Base-by-base conservation (phyloP, 2,797 vertebrate genomes). In the Falco cherrug region DNA sequence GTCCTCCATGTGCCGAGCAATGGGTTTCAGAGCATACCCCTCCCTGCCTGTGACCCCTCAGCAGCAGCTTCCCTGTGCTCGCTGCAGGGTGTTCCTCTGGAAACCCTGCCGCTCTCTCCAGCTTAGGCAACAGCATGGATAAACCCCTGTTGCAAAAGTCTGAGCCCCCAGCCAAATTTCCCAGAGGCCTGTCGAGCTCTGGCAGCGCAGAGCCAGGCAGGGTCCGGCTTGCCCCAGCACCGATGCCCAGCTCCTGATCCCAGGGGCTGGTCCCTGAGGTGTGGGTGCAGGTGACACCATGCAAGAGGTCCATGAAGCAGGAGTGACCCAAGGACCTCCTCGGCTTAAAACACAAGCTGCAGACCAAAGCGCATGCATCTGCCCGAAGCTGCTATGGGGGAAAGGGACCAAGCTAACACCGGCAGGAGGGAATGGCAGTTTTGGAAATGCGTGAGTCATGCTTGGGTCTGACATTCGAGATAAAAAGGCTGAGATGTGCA, bases 401-500 rank as follows among this genome's bases (percentile, higher is more conserved):
- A 76, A 87, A 90, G 53, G 61, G 70, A 64, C 43, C 1, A 35
- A 54, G 60, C 26, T 35, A 39, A 65, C 0, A 5, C 33, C 3
- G 16, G 41, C 0, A 0, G 54, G 70, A 68, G 63, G 80, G 81
- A 85, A 89, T 13, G 65, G 65, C 31, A 5, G 37, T 14, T 73
- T 35, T 78, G 89, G 95, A 92, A 91, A 43, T 14, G 54, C 21
- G 48, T 68, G 95, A 83, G 77, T 89, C 83, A 64, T 4, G 3
- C 53, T 73, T 22, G 75, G 71, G 24, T 41, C 74, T 85, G 91
- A 84, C 61, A 35, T 65, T 48, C 39, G 31, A 10, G 3, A 78
- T 57, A 80, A 84, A 80, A 79, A 70, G 65, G 74, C 83, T 95
- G 94, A 84, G 93, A 88, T 43, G 87, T 47, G 80, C 67, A 78